Percentiles rank a stretch among this genome's conserved stretches.
Evolutionary conservation across 2,888 invertebrate genomes (phyloP).

Genomic region (Latheticus oryzae): DNA sequence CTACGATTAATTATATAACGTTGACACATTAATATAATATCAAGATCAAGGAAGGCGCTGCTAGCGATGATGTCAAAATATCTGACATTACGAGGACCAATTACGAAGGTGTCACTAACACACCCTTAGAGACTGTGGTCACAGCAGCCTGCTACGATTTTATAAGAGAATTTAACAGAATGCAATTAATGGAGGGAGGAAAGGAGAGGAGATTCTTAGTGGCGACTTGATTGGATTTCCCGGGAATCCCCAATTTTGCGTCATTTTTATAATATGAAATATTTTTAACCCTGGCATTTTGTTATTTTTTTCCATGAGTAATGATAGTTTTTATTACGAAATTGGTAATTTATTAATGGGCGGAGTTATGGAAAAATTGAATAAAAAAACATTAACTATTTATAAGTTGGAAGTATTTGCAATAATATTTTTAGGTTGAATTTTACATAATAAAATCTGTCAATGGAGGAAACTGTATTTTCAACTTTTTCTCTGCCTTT

Average conservation of each 20-base stretch:
- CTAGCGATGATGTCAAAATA: conserved; percentile 41
- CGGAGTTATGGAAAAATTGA: conserved; percentile 3
- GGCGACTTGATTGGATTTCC: conserved; percentile 6
- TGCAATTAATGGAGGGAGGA: conserved; percentile 47
- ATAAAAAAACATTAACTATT: conserved; percentile 8
- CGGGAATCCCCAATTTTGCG: conserved; percentile 22
- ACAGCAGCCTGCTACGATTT: conserved; percentile 44
- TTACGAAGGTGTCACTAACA: conserved; percentile 57
- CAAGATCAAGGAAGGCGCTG: conserved; percentile 20
- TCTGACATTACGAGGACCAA: conserved; percentile 45
- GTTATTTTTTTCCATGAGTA: conserved; percentile 14
- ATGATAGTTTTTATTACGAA: conserved; percentile 6
- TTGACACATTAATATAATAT: conserved; percentile 24
- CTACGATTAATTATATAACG: conserved; percentile 4
- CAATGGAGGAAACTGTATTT: no score
- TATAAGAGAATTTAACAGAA: conserved; percentile 46
- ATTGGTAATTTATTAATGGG: no score
- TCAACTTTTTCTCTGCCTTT: no score
- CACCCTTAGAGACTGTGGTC: conserved; percentile 55
- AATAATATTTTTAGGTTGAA: no score
- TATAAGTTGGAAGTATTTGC: no score
- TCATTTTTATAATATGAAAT: not conserved
- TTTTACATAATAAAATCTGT: no score
- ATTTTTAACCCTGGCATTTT: conserved; percentile 28
- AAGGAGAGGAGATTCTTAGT: not conserved